phyloP scores from a whole-genome alignment of 2,797 vertebrate genomes.

The Zalophus californianus region DNA sequence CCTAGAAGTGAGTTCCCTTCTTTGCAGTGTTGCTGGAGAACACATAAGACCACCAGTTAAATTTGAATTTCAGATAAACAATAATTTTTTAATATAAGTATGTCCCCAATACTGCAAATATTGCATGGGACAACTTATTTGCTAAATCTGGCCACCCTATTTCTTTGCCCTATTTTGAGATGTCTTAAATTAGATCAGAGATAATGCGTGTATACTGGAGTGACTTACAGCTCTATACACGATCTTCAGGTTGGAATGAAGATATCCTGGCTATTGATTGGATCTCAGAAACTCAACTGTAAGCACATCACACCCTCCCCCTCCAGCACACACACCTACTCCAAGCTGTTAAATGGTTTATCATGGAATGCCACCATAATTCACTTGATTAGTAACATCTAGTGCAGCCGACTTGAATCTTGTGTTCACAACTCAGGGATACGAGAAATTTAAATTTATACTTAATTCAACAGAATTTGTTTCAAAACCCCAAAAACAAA shows the following conservation, averaged over 20 bases:
- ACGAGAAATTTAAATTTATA: background rate
- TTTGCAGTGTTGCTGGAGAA: background rate
- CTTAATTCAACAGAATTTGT: constrained; percentile 24
- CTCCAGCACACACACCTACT: background rate
- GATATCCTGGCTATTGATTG: background rate
- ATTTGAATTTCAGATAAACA: background rate
- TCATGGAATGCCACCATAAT: background rate
- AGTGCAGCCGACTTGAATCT: background rate
- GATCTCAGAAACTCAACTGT: background rate
- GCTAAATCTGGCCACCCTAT: background rate
- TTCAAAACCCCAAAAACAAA: background rate
- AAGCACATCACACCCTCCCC: background rate
- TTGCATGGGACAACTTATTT: background rate
- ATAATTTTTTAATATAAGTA: background rate
- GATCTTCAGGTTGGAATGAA: background rate
- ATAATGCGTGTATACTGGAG: background rate
- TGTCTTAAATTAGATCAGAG: background rate
- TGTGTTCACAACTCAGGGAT: background rate
- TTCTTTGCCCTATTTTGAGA: background rate
- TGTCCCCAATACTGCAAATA: background rate
- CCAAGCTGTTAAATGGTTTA: background rate
- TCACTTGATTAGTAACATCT: background rate
- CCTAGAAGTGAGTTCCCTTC: background rate
- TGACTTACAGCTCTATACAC: background rate
- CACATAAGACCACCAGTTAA: background rate